Conservation (phyloP, 2,888 invertebrate genomes). For the Rhingia rostrata region DNA sequence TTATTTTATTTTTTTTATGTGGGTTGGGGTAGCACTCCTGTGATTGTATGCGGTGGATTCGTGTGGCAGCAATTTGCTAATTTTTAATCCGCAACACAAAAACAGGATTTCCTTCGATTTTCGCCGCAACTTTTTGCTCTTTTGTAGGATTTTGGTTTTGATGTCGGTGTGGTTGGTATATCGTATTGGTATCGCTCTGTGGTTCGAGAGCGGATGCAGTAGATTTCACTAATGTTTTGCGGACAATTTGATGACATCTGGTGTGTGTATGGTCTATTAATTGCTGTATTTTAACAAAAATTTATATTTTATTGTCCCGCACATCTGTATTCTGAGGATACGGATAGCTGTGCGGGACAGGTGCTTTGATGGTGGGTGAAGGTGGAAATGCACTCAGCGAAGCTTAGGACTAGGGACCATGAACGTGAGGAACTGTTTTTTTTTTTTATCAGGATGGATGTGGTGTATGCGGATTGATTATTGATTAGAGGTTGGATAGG, state of each 20-base stretch:
- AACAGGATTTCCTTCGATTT: constrained; percentile 57
- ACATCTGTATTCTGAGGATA: background rate
- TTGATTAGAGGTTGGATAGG: no score
- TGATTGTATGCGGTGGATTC: background rate
- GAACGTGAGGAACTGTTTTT: no score
- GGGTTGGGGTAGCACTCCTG: no score
- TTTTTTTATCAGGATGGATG: no score
- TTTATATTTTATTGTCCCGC: constrained; percentile 7
- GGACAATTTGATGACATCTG: constrained; percentile 72
- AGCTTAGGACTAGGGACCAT: no score
- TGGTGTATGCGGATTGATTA: no score
- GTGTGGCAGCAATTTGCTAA: constrained; percentile 51
- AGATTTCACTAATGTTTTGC: constrained; percentile 62
- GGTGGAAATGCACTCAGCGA: no score
- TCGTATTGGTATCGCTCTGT: background rate
- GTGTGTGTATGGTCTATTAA: constrained; percentile 55
- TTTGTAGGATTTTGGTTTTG: constrained; percentile 44
- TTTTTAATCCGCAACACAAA: constrained; percentile 60
- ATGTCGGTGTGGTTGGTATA: background rate
- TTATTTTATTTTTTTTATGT: no score
- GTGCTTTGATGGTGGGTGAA: background rate
- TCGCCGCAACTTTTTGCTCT: constrained; percentile 30
- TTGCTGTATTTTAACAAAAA: constrained; percentile 44
- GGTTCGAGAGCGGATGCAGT: constrained; percentile 35
- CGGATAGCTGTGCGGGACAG: background rate